phyloP scores from a whole-genome alignment of 2,797 vertebrate species.

The Avahi laniger region DNA sequence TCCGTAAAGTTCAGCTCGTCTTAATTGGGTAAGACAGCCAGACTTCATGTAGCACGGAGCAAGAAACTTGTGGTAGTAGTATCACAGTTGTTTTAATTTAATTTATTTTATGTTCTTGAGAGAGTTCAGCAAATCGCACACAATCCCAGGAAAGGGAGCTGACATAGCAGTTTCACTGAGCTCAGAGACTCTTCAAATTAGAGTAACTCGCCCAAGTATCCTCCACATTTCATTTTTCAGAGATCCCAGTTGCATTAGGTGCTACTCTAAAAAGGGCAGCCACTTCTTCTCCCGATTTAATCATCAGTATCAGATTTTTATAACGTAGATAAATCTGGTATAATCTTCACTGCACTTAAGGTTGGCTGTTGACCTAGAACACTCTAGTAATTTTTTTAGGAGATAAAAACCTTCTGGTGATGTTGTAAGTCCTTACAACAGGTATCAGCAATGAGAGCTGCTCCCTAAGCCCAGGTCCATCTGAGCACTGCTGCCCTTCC shows the following conservation, averaged over 20 bases:
- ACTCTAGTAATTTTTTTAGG: background rate
- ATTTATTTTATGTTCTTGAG: background rate
- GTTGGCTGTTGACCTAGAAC: background rate
- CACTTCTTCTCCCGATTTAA: background rate
- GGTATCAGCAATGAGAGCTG: no score
- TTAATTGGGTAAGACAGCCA: background rate
- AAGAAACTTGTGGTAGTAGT: background rate
- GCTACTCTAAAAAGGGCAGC: background rate
- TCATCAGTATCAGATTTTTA: background rate
- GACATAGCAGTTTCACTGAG: background rate
- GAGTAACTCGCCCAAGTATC: background rate
- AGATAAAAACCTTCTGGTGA: background rate
- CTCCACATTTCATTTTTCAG: background rate
- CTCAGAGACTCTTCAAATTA: background rate
- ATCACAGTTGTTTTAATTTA: background rate
- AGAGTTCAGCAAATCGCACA: background rate
- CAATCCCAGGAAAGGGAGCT: background rate
- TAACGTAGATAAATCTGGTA: background rate
- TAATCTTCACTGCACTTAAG: background rate
- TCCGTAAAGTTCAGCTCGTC: background rate
- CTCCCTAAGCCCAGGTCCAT: fast-evolving
- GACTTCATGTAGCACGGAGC: fast-evolving
- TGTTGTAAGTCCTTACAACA: background rate
- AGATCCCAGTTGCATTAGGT: background rate
- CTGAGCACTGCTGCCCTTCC: fast-evolving